These are phyloP conservation scores for Indicator indicator DNA, from an alignment of 2,113 vertebrate species.

Conservation along the genomic window DNA sequence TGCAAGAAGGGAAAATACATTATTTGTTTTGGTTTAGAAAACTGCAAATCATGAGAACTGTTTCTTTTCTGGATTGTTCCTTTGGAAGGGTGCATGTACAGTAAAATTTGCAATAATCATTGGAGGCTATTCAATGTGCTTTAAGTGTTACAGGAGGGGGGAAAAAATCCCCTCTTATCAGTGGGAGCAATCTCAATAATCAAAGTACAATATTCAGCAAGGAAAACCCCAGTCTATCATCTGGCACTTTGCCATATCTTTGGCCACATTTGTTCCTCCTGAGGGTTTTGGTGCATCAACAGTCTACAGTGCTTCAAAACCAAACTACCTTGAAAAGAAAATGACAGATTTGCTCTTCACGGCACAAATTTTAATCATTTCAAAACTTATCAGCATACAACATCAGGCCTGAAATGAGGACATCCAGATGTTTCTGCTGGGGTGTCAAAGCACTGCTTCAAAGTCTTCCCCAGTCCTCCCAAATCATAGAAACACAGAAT, in stretches of 20 bases:
- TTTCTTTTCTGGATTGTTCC: background rate
- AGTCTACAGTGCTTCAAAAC: background rate
- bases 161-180: background rate
- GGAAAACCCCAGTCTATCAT: background rate
- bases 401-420: background rate
- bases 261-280: background rate
- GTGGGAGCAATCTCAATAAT: background rate
- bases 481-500: too few relatives aligned
- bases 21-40: conserved; percentile 12
- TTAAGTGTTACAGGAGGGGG: background rate
- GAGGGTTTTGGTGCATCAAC: background rate
- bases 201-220: background rate
- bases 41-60: background rate
- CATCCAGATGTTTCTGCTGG: background rate
- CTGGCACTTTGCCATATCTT: background rate
- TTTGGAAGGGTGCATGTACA: background rate
- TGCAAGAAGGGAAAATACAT: conserved; percentile 7
- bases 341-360: background rate
- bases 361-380: background rate
- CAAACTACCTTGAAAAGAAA: background rate
- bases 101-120: rapidly evolving
- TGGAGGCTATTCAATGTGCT: background rate
- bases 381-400: background rate
- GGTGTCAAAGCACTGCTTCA: background rate
- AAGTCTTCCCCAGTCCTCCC: background rate